phyloP scores from a whole-genome alignment of 1,140 invertebrate species.

The Coenobita brevimanus region DNA sequence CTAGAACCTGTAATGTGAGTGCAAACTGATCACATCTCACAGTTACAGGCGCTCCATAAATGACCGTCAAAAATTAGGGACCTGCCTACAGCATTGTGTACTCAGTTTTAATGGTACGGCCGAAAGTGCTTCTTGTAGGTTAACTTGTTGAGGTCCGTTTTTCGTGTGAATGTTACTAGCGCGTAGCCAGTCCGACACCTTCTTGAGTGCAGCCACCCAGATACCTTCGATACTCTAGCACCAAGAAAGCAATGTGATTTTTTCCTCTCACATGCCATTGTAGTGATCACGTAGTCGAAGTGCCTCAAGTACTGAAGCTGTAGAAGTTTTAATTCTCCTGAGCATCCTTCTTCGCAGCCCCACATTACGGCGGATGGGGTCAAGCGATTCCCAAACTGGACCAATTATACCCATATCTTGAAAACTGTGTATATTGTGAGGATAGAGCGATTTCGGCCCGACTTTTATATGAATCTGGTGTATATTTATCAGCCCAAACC shows the following conservation, averaged over 20 bases:
- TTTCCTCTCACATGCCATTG: conserved; percentile 58
- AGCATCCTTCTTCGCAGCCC: conserved; percentile 49
- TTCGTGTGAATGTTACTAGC: conserved; percentile 56
- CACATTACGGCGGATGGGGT: conserved; percentile 36
- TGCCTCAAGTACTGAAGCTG: conserved; percentile 63
- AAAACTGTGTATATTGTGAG: too few relatives aligned
- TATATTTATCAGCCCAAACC: too few relatives aligned
- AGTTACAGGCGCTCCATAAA: too few relatives aligned
- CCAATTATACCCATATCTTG: too few relatives aligned
- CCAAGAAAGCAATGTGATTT: conserved; percentile 56
- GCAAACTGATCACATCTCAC: too few relatives aligned
- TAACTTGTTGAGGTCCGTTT: conserved; percentile 57
- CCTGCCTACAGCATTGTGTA: too few relatives aligned
- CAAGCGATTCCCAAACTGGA: too few relatives aligned
- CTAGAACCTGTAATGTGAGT: too few relatives aligned
- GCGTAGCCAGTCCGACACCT: conserved; percentile 41
- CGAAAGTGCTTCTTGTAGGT: conserved; percentile 66
- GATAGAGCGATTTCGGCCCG: too few relatives aligned
- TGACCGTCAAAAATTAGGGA: too few relatives aligned
- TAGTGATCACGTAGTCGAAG: conserved; percentile 66
- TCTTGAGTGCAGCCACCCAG: conserved; percentile 26
- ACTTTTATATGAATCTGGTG: too few relatives aligned
- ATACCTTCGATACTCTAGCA: conserved; percentile 37
- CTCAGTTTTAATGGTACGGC: too few relatives aligned
- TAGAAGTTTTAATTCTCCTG: conserved; percentile 56